These are phyloP conservation scores for Spheniscus humboldti DNA, from an alignment of 2,797 vertebrate species.

Conservation along the genomic window DNA sequence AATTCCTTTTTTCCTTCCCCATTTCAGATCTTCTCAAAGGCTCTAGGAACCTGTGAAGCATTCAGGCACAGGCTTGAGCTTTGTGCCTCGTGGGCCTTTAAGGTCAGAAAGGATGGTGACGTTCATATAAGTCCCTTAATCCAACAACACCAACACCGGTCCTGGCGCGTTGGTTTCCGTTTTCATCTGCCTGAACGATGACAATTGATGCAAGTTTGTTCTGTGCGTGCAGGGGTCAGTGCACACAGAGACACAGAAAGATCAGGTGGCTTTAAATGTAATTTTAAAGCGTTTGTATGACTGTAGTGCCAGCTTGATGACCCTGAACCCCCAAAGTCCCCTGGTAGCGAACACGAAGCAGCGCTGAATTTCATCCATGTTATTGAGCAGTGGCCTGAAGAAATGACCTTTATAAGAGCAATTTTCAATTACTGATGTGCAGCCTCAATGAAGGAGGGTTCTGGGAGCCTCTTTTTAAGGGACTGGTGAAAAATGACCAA, in stretches of 20 bases:
- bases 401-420: not conserved
- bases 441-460: not conserved
- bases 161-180: rapidly evolving
- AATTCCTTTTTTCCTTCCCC: not conserved
- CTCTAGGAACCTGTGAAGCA: not conserved
- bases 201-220: not conserved
- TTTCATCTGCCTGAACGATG: not conserved
- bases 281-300: not conserved
- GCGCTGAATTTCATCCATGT: rapidly evolving
- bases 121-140: not conserved
- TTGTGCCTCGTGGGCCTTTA: not conserved
- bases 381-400: not conserved
- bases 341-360: not conserved
- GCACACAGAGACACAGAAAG: not conserved
- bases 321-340: not conserved
- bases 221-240: not conserved
- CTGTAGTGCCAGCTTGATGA: not conserved
- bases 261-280: not conserved
- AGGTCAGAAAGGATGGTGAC: not conserved
- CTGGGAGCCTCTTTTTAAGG: not conserved
- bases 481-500: not conserved
- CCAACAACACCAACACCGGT: rapidly evolving
- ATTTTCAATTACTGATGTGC: not conserved
- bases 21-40: not conserved
- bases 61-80: not conserved